Evolutionary conservation across 2,888 invertebrate genomes (phyloP).

Genomic region (Philereme transversata): DNA sequence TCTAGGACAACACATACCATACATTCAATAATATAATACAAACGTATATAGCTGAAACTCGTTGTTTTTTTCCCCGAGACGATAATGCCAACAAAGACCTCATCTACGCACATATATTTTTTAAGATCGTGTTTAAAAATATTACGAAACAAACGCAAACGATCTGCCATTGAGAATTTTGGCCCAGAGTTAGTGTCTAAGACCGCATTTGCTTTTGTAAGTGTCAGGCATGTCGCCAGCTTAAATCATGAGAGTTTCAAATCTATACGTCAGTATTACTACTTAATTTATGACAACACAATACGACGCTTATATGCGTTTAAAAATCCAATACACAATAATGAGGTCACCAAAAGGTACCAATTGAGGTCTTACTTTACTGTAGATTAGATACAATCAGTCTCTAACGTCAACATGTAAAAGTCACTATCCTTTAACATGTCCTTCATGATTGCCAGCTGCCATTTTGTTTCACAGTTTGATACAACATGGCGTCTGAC

Average conservation of each 20-base stretch:
- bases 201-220: no score
- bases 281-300: conserved; percentile 13
- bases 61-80: no score
- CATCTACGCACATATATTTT: no score
- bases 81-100: no score
- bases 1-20: not conserved
- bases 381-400: conserved; percentile 36
- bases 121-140: no score
- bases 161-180: no score
- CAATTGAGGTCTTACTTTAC: conserved; percentile 14
- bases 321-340: conserved; percentile 24
- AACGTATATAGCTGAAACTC: no score
- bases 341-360: conserved; percentile 29
- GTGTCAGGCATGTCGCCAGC: no score
- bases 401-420: conserved; percentile 28
- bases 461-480: conserved; percentile 3
- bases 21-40: not conserved
- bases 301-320: conserved; percentile 13
- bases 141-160: no score
- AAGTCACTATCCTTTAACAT: conserved; percentile 10
- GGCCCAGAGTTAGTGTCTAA: no score
- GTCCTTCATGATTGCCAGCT: not conserved
- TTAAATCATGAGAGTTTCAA: not conserved
- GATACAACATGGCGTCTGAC: conserved; percentile 6
- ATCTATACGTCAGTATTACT: conserved; percentile 8